These are phyloP conservation scores for Andrena minutula DNA, from an alignment of 2,888 invertebrate species.

Conservation along the genomic window DNA sequence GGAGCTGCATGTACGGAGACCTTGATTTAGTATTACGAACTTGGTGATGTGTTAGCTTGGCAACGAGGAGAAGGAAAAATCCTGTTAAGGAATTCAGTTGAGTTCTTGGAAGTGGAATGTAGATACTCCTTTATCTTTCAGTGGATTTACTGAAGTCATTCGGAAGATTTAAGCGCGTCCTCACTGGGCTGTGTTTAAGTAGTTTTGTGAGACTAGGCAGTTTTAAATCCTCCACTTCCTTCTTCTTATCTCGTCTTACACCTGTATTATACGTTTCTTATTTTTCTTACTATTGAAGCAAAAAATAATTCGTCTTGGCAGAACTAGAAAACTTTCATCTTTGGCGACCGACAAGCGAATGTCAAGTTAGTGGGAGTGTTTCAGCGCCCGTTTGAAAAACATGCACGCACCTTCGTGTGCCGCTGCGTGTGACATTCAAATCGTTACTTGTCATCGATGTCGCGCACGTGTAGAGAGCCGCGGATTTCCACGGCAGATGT, in stretches of 20 bases:
- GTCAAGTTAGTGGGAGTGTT: constrained; percentile 4
- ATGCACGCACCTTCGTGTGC: constrained; percentile 44
- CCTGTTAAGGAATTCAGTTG: too few species aligned
- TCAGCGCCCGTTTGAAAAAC: constrained; percentile 23
- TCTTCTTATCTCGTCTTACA: too few species aligned
- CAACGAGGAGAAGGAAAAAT: too few species aligned
- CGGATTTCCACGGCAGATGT: constrained; percentile 43
- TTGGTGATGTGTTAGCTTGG: too few species aligned
- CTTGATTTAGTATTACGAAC: not conserved
- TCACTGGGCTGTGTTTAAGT: too few species aligned
- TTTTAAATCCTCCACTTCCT: too few species aligned
- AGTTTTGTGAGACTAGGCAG: too few species aligned
- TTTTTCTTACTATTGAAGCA: not conserved
- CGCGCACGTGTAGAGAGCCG: constrained; percentile 48
- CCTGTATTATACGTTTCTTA: too few species aligned
- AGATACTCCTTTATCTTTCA: too few species aligned
- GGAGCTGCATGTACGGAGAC: not conserved
- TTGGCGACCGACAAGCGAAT: not conserved
- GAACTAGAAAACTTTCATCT: not conserved
- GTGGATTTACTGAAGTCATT: too few species aligned
- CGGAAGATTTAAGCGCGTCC: too few species aligned
- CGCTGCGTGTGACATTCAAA: constrained; percentile 43
- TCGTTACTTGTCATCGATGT: constrained; percentile 45
- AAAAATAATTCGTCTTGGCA: not conserved
- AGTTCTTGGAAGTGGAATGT: too few species aligned